Percentiles rank a stretch among this genome's conserved stretches.
Evolutionary conservation across 2,113 vertebrate genomes (phyloP).

Genomic region (Catharus fuscescens): DNA sequence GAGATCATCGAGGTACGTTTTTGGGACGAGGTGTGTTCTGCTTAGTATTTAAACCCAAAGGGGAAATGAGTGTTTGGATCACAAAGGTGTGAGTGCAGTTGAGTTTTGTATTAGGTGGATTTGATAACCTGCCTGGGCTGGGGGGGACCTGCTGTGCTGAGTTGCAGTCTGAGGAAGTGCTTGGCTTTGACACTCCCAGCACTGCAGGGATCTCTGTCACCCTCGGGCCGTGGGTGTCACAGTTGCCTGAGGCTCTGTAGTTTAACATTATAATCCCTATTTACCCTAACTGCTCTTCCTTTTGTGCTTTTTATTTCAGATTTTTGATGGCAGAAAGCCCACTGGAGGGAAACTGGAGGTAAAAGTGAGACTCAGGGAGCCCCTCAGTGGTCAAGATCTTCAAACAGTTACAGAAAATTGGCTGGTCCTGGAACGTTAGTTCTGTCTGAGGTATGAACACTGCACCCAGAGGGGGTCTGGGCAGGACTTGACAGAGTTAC

Average conservation of each 20-base stretch:
- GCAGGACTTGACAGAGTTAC: not conserved
- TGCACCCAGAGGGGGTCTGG: not conserved
- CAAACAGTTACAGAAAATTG: conserved; percentile 89
- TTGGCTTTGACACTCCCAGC: not conserved
- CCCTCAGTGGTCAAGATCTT: conserved; percentile 89
- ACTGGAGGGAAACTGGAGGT: conserved; percentile 94
- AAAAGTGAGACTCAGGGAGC: conserved; percentile 90
- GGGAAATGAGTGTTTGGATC: fast-evolving
- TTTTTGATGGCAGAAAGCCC: conserved; percentile 92
- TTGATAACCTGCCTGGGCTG: not conserved
- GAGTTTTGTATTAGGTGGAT: not conserved
- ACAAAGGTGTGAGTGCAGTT: fast-evolving
- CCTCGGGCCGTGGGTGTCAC: fast-evolving
- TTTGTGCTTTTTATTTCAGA: conserved; percentile 71
- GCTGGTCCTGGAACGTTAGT: conserved; percentile 86
- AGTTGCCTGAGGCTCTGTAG: not conserved
- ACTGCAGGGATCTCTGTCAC: not conserved
- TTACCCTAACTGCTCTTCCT: not conserved
- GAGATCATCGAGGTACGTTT: conserved; percentile 89
- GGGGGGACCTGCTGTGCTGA: not conserved
- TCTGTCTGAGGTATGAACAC: not conserved
- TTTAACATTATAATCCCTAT: fast-evolving
- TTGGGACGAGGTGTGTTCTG: not conserved
- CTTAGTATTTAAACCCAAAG: not conserved
- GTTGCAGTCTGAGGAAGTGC: fast-evolving